These are phyloP conservation scores for Ivindomyrus marchei DNA, from an alignment of 2,113 vertebrate genomes.

Conservation along the genomic window DNA sequence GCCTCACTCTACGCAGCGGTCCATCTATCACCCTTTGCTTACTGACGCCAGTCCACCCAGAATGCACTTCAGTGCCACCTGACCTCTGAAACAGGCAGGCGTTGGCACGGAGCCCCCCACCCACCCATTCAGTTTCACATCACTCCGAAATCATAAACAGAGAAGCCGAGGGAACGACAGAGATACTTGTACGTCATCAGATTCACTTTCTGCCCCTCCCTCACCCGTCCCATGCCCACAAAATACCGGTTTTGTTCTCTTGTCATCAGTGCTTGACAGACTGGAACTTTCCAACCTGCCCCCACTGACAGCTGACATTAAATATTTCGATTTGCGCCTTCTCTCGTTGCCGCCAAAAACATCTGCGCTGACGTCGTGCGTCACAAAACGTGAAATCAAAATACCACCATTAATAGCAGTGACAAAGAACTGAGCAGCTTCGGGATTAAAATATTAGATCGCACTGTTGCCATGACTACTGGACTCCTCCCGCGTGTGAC, in stretches of 20 bases:
- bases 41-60: background rate
- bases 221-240: background rate
- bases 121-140: constrained; percentile 32
- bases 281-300: background rate
- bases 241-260: background rate
- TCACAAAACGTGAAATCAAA: background rate
- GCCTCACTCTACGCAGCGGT: constrained; percentile 32
- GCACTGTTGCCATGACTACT: background rate
- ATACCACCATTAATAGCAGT: background rate
- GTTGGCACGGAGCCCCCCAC: constrained; percentile 28
- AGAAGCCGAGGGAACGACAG: background rate
- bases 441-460: background rate
- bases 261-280: background rate
- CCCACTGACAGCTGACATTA: background rate
- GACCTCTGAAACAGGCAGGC: background rate
- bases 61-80: background rate
- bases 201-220: background rate
- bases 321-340: background rate
- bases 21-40: background rate
- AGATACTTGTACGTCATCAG: background rate
- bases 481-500: background rate
- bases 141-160: background rate
- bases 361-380: background rate
- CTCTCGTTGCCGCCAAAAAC: background rate
- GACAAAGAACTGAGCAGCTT: background rate